Conservation (phyloP, 2,113 vertebrate species). For the Hirundichthys speculiger region DNA sequence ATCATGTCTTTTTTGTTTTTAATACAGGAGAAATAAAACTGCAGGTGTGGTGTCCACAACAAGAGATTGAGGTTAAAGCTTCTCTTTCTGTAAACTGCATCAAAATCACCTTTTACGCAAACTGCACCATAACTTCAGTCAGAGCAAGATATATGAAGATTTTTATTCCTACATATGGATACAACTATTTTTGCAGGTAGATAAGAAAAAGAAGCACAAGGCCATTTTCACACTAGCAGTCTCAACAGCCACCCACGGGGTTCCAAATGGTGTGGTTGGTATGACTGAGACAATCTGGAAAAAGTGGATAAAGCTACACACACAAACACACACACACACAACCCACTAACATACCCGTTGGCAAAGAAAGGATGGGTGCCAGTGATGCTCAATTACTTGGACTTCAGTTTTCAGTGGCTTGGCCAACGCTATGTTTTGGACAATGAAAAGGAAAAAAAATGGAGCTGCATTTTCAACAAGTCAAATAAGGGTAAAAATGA, state of each 20-base stretch:
- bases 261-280: constrained; percentile 14
- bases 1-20: constrained; percentile 5
- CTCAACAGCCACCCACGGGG: constrained; percentile 9
- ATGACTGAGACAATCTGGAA: constrained; percentile 11
- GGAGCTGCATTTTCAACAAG: constrained; percentile 17
- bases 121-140: too few relatives aligned
- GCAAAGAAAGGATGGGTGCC: constrained; percentile 25
- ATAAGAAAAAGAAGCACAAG: not conserved
- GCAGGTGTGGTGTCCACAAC: too few relatives aligned
- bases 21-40: too few relatives aligned
- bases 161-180: not conserved
- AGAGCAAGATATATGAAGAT: too few relatives aligned
- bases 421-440: constrained; percentile 10
- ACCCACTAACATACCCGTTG: not conserved
- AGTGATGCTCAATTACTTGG: constrained; percentile 45
- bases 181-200: not conserved
- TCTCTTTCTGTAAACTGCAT: constrained; percentile 7
- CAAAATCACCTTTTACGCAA: too few relatives aligned
- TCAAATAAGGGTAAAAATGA: constrained; percentile 16
- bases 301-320: constrained; percentile 19
- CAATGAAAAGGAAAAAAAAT: not conserved
- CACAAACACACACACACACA: constrained; percentile 10
- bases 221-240: constrained; percentile 29
- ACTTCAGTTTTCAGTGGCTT: constrained; percentile 14
- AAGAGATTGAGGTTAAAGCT: too few relatives aligned